These are phyloP conservation scores for Urocynchramus pylzowi DNA, from an alignment of 2,113 vertebrate species.

Conservation along the genomic window DNA sequence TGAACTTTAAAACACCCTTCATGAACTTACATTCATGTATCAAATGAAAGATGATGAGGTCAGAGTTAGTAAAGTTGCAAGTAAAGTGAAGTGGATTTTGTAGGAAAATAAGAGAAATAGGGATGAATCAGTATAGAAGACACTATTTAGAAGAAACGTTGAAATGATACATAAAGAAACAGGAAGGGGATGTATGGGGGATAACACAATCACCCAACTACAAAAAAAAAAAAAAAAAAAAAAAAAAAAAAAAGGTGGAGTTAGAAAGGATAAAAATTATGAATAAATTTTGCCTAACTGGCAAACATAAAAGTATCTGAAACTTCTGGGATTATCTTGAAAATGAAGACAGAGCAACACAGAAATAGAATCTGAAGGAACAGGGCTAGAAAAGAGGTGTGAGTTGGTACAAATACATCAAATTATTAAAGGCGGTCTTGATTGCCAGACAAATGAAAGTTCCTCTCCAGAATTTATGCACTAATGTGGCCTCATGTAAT, in stretches of 20 bases:
- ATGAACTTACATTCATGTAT: not conserved
- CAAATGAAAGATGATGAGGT: not conserved
- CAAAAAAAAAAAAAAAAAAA: not conserved
- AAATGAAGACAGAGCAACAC: not conserved
- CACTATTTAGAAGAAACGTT: not conserved
- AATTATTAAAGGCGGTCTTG: not conserved
- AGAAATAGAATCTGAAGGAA: not conserved
- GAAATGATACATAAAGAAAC: not conserved
- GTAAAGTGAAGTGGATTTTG: not conserved
- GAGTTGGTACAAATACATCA: not conserved
- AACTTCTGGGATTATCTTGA: not conserved
- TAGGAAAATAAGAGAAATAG: not conserved
- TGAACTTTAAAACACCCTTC: not conserved
- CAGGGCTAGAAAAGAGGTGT: not conserved
- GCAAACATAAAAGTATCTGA: not conserved
- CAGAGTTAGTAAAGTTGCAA: not conserved
- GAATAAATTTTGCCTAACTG: not conserved
- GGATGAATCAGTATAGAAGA: not conserved
- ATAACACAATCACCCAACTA: fast-evolving
- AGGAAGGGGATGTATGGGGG: not conserved
- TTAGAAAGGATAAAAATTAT: not conserved
- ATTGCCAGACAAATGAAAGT: not conserved
- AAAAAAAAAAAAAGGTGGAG: not conserved
- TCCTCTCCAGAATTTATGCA: not conserved
- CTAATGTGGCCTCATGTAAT: not conserved